Conservation (phyloP, 2,888 invertebrate species). For the Drosophila basisetae region DNA sequence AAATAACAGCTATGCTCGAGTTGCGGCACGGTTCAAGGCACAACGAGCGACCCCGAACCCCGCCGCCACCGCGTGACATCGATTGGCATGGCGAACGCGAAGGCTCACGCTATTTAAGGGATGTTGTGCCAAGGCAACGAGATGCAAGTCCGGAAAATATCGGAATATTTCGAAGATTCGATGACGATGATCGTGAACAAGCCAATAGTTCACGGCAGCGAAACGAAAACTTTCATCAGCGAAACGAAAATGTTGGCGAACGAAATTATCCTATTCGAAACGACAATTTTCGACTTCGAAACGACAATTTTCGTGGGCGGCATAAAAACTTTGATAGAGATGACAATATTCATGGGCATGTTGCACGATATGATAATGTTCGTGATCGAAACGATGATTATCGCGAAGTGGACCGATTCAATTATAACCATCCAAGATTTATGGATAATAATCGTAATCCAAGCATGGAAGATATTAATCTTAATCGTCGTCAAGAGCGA, state of each 20-base stretch:
- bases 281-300: background rate
- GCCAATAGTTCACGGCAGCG: background rate
- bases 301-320: conserved; percentile 3
- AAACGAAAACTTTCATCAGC: background rate
- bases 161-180: background rate
- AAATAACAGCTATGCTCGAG: conserved; percentile 36
- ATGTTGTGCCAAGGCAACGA: conserved; percentile 6
- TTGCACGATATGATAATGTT: background rate
- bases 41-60: conserved; percentile 33
- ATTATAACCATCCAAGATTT: conserved; percentile 3
- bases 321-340: background rate
- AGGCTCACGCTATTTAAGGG: background rate
- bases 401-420: background rate
- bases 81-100: conserved; percentile 44
- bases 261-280: background rate
- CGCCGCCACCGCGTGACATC: conserved; percentile 58
- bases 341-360: conserved; percentile 2
- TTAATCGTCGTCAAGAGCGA: conserved; percentile 1
- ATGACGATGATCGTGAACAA: background rate
- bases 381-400: background rate
- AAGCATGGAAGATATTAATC: background rate
- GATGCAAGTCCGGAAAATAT: conserved; percentile 1
- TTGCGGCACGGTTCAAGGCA: background rate
- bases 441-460: background rate
- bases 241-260: background rate